phyloP scores from a whole-genome alignment of 2,888 invertebrate species.

The Diarsia brunnea region DNA sequence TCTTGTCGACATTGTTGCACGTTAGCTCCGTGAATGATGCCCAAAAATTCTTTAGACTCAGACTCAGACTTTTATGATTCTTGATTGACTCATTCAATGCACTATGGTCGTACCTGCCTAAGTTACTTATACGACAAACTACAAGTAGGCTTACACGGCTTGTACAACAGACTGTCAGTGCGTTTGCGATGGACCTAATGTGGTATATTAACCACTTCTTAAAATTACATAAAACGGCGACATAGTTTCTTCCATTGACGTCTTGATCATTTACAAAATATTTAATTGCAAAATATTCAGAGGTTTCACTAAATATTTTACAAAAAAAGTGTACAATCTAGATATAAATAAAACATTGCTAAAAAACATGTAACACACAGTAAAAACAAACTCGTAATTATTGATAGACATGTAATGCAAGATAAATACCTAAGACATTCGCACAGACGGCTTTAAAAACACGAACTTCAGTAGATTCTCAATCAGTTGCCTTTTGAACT shows the following conservation, averaged over 20 bases:
- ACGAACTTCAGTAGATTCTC: not conserved
- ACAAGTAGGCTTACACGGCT: not conserved
- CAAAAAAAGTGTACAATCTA: not conserved
- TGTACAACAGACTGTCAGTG: not conserved
- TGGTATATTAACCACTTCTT: not conserved
- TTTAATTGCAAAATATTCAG: not conserved
- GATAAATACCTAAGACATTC: not conserved
- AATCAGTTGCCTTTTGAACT: conserved; percentile 27
- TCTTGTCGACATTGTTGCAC: not conserved
- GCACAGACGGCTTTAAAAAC: conserved; percentile 11
- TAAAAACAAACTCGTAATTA: conserved; percentile 11
- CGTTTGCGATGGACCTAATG: not conserved
- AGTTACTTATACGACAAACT: not conserved
- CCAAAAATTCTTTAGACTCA: not conserved
- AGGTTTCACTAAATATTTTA: not conserved
- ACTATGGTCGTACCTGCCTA: not conserved
- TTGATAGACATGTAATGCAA: not conserved
- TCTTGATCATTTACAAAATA: not conserved
- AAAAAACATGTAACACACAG: not conserved
- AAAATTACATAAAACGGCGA: not conserved
- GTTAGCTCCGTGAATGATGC: not conserved
- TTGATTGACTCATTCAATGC: not conserved
- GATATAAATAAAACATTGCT: not conserved
- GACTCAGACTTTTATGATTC: too few species aligned
- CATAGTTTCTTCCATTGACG: not conserved